Evolutionary conservation across 2,113 vertebrate genomes (phyloP).

Genomic region (Trichechus manatus): DNA sequence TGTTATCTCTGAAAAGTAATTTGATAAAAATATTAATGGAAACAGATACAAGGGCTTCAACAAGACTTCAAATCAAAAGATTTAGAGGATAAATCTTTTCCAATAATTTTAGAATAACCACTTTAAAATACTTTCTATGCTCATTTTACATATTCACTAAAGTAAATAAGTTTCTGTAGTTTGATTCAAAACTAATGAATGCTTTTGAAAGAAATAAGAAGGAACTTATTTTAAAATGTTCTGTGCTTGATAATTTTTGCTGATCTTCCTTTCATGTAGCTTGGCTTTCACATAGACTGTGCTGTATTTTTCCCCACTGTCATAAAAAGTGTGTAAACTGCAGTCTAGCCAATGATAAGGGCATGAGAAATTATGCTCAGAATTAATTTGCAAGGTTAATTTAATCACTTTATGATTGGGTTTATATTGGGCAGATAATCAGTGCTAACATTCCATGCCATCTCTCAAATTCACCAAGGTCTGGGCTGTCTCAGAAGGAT

Average conservation of each 20-base stretch:
- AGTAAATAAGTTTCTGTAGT: not conserved
- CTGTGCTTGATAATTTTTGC: constrained; percentile 5
- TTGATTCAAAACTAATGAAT: constrained; percentile 19
- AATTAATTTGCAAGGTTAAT: constrained; percentile 55
- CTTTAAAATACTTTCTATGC: constrained; percentile 22
- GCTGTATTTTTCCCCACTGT: not conserved
- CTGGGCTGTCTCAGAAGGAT: not conserved
- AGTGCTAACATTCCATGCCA: not conserved
- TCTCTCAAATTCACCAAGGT: not conserved
- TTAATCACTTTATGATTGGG: constrained; percentile 39
- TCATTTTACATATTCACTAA: constrained; percentile 17
- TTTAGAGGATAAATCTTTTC: not conserved
- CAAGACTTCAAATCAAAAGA: not conserved
- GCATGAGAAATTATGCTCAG: constrained; percentile 33
- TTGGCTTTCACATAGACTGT: not conserved
- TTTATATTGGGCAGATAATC: constrained; percentile 40
- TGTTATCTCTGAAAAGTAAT: constrained; percentile 22
- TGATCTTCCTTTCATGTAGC: not conserved
- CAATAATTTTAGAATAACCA: not conserved
- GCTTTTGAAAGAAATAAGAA: constrained; percentile 48
- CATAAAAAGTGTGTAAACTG: constrained; percentile 18
- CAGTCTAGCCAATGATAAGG: constrained; percentile 5
- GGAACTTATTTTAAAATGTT: constrained; percentile 13
- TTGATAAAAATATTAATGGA: not conserved
- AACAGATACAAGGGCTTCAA: not conserved